A percentile compares a stretch with the other conserved stretches of the same genome.
Conservation (phyloP, 2,113 vertebrate genomes). For the Numida meleagris region DNA sequence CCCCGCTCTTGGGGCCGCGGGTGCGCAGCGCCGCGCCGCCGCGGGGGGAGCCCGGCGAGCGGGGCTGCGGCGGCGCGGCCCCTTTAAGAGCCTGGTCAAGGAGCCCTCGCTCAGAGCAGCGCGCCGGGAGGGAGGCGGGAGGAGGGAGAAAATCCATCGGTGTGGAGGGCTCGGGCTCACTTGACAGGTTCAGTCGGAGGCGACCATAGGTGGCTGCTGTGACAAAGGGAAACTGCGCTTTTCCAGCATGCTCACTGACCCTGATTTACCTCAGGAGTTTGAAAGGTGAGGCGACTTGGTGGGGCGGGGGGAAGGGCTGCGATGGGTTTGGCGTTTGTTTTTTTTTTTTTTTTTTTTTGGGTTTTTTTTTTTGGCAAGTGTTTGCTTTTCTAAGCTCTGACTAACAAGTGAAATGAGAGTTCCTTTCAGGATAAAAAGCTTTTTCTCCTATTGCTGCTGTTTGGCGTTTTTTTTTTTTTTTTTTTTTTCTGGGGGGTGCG, state of each 20-base stretch:
- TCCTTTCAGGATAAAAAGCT: no score
- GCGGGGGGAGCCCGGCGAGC: not conserved
- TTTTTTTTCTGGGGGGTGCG: no score
- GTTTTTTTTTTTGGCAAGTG: no score
- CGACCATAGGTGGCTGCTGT: constrained; percentile 91
- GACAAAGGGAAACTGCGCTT: constrained; percentile 86
- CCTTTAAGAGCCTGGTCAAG: constrained; percentile 95
- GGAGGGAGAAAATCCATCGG: constrained; percentile 83
- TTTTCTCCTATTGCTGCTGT: no score
- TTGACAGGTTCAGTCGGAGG: constrained; percentile 89
- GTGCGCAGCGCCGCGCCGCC: no score
- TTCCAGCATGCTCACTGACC: constrained; percentile 98
- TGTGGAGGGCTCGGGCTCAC: constrained; percentile 92
- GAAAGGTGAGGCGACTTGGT: constrained; percentile 89
- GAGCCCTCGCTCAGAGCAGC: constrained; percentile 75
- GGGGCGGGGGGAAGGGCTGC: not conserved
- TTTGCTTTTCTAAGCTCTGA: no score
- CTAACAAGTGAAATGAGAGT: no score
- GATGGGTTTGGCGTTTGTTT: no score
- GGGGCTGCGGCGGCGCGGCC: constrained; percentile 75
- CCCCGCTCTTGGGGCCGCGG: no score
- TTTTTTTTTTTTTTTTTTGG: no score
- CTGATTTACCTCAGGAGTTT: constrained; percentile 98
- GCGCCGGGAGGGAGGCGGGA: constrained; percentile 68
- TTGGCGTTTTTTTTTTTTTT: no score